phyloP scores from a whole-genome alignment of 1,140 invertebrate species.

The Aphis gossypii region DNA sequence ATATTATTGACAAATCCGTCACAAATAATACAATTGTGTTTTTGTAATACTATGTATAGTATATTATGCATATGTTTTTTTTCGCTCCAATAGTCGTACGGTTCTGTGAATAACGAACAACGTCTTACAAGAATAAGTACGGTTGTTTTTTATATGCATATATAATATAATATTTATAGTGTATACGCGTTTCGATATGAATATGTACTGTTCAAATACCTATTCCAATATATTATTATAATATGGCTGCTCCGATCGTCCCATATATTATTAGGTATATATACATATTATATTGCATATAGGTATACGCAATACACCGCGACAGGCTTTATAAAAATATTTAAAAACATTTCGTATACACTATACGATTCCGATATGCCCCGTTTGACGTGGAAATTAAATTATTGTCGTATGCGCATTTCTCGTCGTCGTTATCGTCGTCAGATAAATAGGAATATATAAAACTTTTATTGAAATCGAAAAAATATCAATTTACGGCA shows the following conservation, averaged over 20 bases:
- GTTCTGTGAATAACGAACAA: not conserved
- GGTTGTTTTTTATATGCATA: not conserved
- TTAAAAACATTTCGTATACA: not conserved
- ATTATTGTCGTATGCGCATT: not conserved
- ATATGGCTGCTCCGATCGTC: not conserved
- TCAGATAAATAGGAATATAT: not conserved
- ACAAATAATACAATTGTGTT: not conserved
- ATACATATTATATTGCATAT: no score
- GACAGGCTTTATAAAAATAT: not conserved
- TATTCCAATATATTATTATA: not conserved
- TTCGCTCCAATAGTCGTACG: not conserved
- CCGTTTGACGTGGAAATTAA: not conserved
- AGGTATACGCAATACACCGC: no score
- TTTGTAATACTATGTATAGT: not conserved
- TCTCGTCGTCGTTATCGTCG: not conserved
- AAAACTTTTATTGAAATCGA: not conserved
- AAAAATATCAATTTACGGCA: constrained; percentile 3
- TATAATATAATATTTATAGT: not conserved
- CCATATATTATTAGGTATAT: no score
- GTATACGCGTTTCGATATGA: not conserved
- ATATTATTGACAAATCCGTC: constrained; percentile 21
- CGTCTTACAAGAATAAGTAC: not conserved
- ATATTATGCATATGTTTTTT: not conserved
- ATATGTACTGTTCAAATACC: not conserved
- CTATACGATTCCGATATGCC: not conserved